Conservation (phyloP, 2,888 invertebrate genomes). For the Torymus texanus region DNA sequence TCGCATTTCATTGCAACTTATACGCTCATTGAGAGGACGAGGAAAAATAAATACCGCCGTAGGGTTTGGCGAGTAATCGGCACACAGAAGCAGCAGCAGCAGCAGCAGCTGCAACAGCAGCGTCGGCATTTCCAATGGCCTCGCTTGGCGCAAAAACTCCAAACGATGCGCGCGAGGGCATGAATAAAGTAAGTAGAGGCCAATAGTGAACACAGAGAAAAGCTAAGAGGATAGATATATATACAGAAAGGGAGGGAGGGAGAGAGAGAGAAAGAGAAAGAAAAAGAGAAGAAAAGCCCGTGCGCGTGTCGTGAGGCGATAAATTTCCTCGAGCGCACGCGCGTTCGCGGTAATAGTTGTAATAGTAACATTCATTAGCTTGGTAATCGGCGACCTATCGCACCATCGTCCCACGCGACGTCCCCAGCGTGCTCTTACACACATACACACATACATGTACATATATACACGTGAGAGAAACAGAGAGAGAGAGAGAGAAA, state of each 20-base stretch:
- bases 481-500: conserved; percentile 6
- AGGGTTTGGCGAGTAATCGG: neutral
- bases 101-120: conserved; percentile 7
- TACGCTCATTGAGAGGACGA: neutral
- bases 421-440: conserved; percentile 54
- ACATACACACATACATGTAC: conserved; percentile 46
- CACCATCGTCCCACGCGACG: conserved; percentile 62
- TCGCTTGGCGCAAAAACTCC: conserved; percentile 29
- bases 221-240: neutral
- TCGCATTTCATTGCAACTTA: neutral
- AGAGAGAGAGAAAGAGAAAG: conserved; percentile 37
- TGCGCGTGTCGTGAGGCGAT: conserved; percentile 61
- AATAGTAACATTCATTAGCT: conserved; percentile 62
- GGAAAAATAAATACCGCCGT: neutral
- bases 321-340: conserved; percentile 54
- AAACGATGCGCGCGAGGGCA: conserved; percentile 24
- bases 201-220: conserved; percentile 34
- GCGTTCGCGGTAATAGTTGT: conserved; percentile 40
- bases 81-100: too few relatives aligned
- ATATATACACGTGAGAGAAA: neutral
- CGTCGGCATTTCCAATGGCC: conserved; percentile 7
- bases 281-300: conserved; percentile 40
- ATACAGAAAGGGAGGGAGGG: neutral
- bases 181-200: conserved; percentile 30
- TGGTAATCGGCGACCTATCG: conserved; percentile 61